Percentiles rank a stretch among this genome's conserved stretches.
phyloP scores from a whole-genome alignment of 2,113 vertebrate species.

The Theristicus caerulescens region DNA sequence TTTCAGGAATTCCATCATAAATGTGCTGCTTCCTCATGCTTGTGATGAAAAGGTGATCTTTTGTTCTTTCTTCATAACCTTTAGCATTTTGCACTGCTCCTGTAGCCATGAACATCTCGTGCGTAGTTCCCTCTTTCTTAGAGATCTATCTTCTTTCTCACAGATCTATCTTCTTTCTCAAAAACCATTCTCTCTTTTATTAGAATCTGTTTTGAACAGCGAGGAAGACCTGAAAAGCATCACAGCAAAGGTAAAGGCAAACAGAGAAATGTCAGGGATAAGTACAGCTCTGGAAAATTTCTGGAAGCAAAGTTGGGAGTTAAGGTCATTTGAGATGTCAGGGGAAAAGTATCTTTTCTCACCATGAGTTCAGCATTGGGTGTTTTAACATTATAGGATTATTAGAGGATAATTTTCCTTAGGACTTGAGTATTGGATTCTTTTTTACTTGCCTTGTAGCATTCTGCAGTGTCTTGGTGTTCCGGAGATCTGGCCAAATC shows the following conservation, averaged over 20 bases:
- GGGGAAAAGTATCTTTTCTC: not conserved
- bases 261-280: not conserved
- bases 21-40: not conserved
- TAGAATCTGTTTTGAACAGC: not conserved
- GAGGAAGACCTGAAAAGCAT: not conserved
- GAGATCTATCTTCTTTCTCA: not conserved
- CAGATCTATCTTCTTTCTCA: not conserved
- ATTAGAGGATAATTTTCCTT: not conserved
- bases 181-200: not conserved
- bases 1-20: not conserved
- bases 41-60: not conserved
- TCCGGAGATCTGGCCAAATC: not conserved
- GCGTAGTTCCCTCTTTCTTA: not conserved
- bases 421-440: not conserved
- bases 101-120: not conserved
- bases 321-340: not conserved
- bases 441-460: not conserved
- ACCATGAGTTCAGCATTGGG: not conserved
- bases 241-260: not conserved
- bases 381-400: not conserved
- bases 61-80: not conserved
- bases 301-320: not conserved
- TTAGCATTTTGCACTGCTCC: not conserved
- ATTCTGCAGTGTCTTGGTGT: not conserved
- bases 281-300: not conserved